Evolutionary conservation across 2,888 invertebrate species (phyloP), one percentile per base, ranked within the genome.

Genomic region (Empis stercorea): DNA sequence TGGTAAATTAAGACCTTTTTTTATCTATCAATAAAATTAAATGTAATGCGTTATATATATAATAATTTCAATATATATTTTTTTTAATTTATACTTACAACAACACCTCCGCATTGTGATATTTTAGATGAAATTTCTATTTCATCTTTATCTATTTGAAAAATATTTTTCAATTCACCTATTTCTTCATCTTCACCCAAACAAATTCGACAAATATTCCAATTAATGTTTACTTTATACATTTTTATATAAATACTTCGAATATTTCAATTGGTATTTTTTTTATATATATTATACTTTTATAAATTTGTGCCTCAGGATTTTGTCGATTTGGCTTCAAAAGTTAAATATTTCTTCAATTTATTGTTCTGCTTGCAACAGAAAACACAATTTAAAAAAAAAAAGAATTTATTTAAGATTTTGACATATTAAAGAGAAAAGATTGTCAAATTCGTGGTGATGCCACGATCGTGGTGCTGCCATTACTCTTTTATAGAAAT

Each of bases 81-180:
- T 38, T 11, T 13, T 17, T 15, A 16, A 3, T 10, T 15, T 15
- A 15, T 10, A 10, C 11, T 17, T 38, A 38, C 38, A 38, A 13
- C 17, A 5, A 38, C 17, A 17, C 38, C 38, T 11, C 38, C 38
- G 17, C 38, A 38, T 38, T 38, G 17, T 17, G 17, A 17, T 6
- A 38, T 38, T 17, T 38, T 38, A 17, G 13, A 16, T 9, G 11
- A 38, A 38, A 38, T 38, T 38, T 38, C 38, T 13, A 17, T 16
- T 10, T 38, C 13, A 11, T 38, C 38, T 10, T 38, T 17, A 17
- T 38, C 38, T 27, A 9, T 11, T 44, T 49, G 0, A 61, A 61
- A 36, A 57, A 63, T 16, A 65, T 65, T 27, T 62, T 56, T 54
- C 60, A 66, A 62, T 39, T 60, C 56, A 1, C 53, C 45, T 9